phyloP scores from a whole-genome alignment of 1,140 invertebrate genomes.

The Amphibalanus amphitrite region DNA sequence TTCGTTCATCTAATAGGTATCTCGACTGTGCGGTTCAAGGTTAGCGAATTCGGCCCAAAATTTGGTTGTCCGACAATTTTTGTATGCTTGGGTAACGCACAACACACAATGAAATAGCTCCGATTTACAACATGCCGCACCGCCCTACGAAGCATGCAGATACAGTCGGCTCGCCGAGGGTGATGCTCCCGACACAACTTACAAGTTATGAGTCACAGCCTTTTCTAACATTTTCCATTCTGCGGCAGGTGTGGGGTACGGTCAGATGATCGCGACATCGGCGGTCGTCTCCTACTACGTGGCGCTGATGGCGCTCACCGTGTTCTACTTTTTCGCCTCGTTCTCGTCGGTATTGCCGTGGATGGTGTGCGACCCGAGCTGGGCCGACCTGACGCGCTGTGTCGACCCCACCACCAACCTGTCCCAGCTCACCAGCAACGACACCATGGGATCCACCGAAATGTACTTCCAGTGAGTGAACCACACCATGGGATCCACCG shows the following conservation, averaged over 20 bases:
- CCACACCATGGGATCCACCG: slow-evolving; percentile 17
- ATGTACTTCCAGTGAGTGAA: slow-evolving; percentile 16
- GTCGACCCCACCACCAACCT: not conserved
- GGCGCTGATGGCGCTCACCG: slow-evolving; percentile 47
- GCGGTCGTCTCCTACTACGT: slow-evolving; percentile 28
- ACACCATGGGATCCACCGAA: slow-evolving; percentile 18
- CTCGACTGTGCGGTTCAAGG: too few species aligned
- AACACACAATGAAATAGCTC: too few species aligned
- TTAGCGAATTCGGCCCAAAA: too few species aligned
- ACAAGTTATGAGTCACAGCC: too few species aligned
- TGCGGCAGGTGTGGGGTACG: slow-evolving; percentile 29
- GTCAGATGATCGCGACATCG: slow-evolving; percentile 24
- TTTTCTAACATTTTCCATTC: too few species aligned
- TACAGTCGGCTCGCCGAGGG: too few species aligned
- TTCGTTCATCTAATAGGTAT: too few species aligned
- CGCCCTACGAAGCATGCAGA: too few species aligned
- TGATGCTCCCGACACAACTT: too few species aligned
- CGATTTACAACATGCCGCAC: too few species aligned
- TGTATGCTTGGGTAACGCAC: too few species aligned
- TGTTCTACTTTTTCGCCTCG: slow-evolving; percentile 63
- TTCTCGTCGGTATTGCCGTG: slow-evolving; percentile 44
- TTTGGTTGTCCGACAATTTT: too few species aligned
- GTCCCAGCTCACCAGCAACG: not conserved
- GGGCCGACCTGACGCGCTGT: not conserved
- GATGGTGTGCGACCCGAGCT: slow-evolving; percentile 42